These are phyloP conservation scores for Seira musarum DNA, from an alignment of 2,888 invertebrate genomes.

Conservation along the genomic window DNA sequence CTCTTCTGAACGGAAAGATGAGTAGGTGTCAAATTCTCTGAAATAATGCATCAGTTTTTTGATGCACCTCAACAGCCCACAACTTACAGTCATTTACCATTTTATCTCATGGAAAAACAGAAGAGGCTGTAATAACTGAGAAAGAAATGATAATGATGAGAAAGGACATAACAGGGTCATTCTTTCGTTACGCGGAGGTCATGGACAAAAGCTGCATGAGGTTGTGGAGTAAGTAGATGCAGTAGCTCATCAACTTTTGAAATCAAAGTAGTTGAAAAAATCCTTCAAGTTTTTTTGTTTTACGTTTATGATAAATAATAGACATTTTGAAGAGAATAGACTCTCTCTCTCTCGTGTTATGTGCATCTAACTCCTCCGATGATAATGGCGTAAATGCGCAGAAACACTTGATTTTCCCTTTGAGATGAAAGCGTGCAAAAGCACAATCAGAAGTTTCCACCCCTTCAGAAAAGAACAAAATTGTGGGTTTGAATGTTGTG, in stretches of 20 bases:
- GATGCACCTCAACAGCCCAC: no score
- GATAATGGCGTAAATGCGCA: background rate
- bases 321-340: background rate
- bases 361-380: background rate
- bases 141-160: slow-evolving; percentile 38
- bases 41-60: no score
- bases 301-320: background rate
- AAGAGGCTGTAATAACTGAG: background rate
- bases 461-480: slow-evolving; percentile 46
- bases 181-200: slow-evolving; percentile 61
- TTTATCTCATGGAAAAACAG: background rate
- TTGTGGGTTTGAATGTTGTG: slow-evolving; percentile 36
- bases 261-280: slow-evolving; percentile 14
- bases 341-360: background rate
- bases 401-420: background rate
- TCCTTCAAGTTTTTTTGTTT: background rate
- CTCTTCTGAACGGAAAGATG: no score
- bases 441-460: slow-evolving; percentile 49
- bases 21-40: no score
- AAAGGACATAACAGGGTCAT: slow-evolving; percentile 56
- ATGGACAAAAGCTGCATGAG: slow-evolving; percentile 48
- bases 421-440: slow-evolving; percentile 8
- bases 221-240: slow-evolving; percentile 31
- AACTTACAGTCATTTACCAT: background rate
- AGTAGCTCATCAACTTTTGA: no score